Conservation (phyloP, 2,888 invertebrate genomes). For the Embidobia sp. region DNA sequence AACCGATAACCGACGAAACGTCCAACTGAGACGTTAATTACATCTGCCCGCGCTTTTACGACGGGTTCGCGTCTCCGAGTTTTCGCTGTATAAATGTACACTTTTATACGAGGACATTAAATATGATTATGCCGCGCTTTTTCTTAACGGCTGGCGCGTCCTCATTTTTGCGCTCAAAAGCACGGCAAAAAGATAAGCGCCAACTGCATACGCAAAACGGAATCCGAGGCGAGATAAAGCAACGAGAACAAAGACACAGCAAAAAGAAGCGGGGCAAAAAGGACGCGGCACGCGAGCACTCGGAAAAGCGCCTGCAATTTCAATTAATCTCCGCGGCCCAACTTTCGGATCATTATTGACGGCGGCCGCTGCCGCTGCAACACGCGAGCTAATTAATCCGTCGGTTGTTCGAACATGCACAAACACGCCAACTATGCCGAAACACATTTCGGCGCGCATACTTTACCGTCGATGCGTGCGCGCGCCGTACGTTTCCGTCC, state of each 20-base stretch:
- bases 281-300: background rate
- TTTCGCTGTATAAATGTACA: conserved; percentile 69
- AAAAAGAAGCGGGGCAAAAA: background rate
- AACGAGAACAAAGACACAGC: background rate
- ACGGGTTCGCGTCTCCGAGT: conserved; percentile 30
- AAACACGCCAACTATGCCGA: conserved; percentile 44
- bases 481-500: conserved; percentile 20
- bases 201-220: conserved; percentile 16
- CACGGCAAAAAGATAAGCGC: conserved; percentile 40
- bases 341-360: conserved; percentile 32
- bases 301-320: conserved; percentile 20
- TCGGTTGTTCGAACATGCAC: conserved; percentile 39
- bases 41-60: conserved; percentile 56
- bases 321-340: conserved; percentile 32
- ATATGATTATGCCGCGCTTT: conserved; percentile 72
- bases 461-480: too few relatives aligned
- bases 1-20: background rate
- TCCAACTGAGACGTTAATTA: conserved; percentile 63
- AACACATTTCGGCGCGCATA: conserved; percentile 34
- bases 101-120: conserved; percentile 75
- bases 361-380: conserved; percentile 10
- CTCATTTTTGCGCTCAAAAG: conserved; percentile 42
- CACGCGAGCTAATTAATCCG: conserved; percentile 57
- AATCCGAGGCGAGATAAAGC: background rate
- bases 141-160: conserved; percentile 64